A percentile compares a stretch with the other conserved stretches of the same genome.
phyloP scores from a whole-genome alignment of 2,113 vertebrate genomes.

The Anarrhichthys ocellatus region DNA sequence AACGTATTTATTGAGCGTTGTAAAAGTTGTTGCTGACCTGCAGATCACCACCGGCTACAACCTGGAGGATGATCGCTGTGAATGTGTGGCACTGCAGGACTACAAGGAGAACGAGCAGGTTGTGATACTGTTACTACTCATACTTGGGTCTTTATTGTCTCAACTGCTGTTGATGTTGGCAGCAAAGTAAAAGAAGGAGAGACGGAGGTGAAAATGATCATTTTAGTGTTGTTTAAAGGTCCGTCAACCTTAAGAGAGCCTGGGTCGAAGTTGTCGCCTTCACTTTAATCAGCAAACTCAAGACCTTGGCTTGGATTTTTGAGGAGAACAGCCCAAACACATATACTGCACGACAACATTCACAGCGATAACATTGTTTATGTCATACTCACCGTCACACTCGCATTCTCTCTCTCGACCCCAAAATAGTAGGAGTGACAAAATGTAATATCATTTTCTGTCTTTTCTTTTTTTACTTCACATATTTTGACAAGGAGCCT shows the following conservation, averaged over 20 bases:
- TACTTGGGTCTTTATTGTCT: not conserved
- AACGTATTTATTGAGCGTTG: not conserved
- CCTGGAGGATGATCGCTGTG: conserved; percentile 97
- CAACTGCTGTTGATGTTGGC: not conserved
- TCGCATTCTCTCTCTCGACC: too few relatives aligned
- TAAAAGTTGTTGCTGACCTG: conserved; percentile 19
- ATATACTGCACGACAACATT: too few relatives aligned
- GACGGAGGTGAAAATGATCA: not conserved
- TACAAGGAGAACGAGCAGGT: conserved; percentile 95
- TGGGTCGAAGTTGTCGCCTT: too few relatives aligned
- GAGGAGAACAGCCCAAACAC: not conserved
- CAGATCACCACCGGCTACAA: conserved; percentile 99
- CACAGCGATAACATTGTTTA: too few relatives aligned
- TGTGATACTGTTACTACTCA: not conserved
- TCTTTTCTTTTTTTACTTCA: not conserved
- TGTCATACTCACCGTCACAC: too few relatives aligned
- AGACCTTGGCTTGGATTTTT: not conserved
- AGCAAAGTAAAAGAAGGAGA: not conserved
- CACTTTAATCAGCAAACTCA: too few relatives aligned
- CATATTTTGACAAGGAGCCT: not conserved
- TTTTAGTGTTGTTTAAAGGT: too few relatives aligned
- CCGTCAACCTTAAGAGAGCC: too few relatives aligned
- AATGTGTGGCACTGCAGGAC: conserved; percentile 94
- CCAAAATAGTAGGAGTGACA: not conserved
- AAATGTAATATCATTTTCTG: not conserved